A percentile compares a stretch with the other conserved stretches of the same genome.
Conservation (phyloP, 1,140 invertebrate genomes). For the Centruroides sculpturatus region DNA sequence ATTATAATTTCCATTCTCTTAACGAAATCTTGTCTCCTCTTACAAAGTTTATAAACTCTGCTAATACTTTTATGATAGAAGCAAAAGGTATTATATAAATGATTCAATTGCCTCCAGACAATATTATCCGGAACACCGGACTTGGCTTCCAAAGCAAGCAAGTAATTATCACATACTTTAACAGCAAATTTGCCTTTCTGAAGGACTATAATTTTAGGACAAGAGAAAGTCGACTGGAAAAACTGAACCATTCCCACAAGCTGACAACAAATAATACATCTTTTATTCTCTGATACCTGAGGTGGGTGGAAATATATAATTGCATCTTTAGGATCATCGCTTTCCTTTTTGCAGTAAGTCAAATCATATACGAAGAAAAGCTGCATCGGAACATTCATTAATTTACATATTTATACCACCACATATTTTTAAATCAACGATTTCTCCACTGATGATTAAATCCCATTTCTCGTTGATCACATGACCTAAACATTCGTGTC, state of each 20-base stretch:
- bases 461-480: no score
- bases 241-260: constrained; percentile 66
- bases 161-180: constrained; percentile 56
- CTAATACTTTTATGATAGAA: constrained; percentile 11
- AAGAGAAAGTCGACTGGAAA: constrained; percentile 51
- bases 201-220: constrained; percentile 52
- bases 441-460: no score
- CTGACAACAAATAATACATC: constrained; percentile 61
- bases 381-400: constrained; percentile 38
- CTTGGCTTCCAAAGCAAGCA: constrained; percentile 41
- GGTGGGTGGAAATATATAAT: constrained; percentile 75
- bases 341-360: constrained; percentile 53
- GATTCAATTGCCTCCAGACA: constrained; percentile 1
- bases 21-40: background rate
- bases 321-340: constrained; percentile 68
- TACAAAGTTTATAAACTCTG: background rate
- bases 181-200: constrained; percentile 72
- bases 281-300: constrained; percentile 63
- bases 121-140: background rate
- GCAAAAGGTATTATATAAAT: constrained; percentile 9
- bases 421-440: no score
- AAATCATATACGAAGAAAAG: constrained; percentile 77
- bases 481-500: no score
- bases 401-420: no score
- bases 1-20: constrained; percentile 2